These are phyloP conservation scores for Thripadectes ignobilis DNA, from an alignment of 2,797 vertebrate genomes.

Conservation along the genomic window DNA sequence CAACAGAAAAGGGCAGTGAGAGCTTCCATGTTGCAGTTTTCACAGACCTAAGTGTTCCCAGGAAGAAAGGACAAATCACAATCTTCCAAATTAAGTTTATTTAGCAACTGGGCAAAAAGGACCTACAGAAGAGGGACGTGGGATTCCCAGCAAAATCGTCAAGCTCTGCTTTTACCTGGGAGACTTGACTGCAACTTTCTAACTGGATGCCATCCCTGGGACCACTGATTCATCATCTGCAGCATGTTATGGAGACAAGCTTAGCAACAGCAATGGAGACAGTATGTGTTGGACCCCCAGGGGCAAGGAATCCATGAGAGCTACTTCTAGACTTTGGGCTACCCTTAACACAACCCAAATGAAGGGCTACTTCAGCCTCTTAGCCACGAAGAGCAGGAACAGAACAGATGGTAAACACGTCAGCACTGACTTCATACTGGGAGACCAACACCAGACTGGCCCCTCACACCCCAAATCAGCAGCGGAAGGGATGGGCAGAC, in stretches of 20 bases:
- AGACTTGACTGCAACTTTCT: background rate
- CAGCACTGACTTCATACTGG: background rate
- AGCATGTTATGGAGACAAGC: background rate
- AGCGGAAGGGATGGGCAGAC: background rate
- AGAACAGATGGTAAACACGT: background rate
- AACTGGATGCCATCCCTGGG: background rate
- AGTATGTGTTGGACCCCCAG: accelerated
- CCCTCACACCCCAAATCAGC: background rate
- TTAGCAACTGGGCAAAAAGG: background rate
- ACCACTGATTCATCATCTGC: background rate
- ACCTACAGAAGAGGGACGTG: background rate
- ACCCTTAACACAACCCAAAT: background rate
- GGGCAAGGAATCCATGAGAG: background rate
- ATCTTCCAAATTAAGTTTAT: background rate
- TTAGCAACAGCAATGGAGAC: background rate
- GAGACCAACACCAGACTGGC: background rate
- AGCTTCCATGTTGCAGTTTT: background rate
- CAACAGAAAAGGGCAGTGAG: background rate
- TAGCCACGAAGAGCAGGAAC: accelerated
- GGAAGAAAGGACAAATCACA: background rate
- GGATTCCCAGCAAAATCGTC: background rate
- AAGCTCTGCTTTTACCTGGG: background rate
- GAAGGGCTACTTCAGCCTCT: background rate
- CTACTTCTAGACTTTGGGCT: background rate
- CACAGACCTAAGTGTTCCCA: background rate